Conservation (phyloP, 2,888 invertebrate species). For the Cyrtodaria siliqua region DNA sequence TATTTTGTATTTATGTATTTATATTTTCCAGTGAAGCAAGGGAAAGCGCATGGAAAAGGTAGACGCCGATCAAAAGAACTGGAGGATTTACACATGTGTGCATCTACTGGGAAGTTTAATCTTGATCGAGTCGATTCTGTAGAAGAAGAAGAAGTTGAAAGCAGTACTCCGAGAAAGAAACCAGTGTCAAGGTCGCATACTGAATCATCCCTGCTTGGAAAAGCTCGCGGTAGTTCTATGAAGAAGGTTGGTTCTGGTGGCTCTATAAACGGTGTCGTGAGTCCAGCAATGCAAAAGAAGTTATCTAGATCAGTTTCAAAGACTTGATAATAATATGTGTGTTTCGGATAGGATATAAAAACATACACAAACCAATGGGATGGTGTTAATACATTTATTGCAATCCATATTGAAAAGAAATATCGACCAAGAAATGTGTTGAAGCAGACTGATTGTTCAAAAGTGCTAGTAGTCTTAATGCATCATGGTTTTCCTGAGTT, state of each 20-base stretch:
- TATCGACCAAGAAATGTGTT: too few relatives aligned
- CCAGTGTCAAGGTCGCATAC: slow-evolving; percentile 18
- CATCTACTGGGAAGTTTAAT: slow-evolving; percentile 71
- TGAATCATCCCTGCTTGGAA: slow-evolving; percentile 8
- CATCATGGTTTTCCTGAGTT: too few relatives aligned
- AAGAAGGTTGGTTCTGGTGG: slow-evolving; percentile 13
- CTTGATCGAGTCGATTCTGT: slow-evolving; percentile 29
- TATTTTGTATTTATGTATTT: too few relatives aligned
- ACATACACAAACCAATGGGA: too few relatives aligned
- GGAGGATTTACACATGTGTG: slow-evolving; percentile 77
- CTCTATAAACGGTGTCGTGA: slow-evolving; percentile 9
- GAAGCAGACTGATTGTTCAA: too few relatives aligned
- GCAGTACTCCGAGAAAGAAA: slow-evolving; percentile 7
- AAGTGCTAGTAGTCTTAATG: too few relatives aligned
- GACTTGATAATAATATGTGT: too few relatives aligned
- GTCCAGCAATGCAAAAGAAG: slow-evolving; percentile 17
- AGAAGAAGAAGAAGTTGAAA: slow-evolving; percentile 19
- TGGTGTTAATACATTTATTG: too few relatives aligned
- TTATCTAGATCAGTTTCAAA: neutral
- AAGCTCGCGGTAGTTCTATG: slow-evolving; percentile 4
- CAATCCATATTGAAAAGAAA: too few relatives aligned
- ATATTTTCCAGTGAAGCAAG: slow-evolving; percentile 64
- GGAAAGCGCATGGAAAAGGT: slow-evolving; percentile 65
- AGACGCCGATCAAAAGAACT: slow-evolving; percentile 78
- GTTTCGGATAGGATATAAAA: too few relatives aligned